Evolutionary conservation across 2,797 vertebrate genomes (phyloP), one percentile per base, ranked within the genome.

Genomic region (Fistularia commersonii): DNA sequence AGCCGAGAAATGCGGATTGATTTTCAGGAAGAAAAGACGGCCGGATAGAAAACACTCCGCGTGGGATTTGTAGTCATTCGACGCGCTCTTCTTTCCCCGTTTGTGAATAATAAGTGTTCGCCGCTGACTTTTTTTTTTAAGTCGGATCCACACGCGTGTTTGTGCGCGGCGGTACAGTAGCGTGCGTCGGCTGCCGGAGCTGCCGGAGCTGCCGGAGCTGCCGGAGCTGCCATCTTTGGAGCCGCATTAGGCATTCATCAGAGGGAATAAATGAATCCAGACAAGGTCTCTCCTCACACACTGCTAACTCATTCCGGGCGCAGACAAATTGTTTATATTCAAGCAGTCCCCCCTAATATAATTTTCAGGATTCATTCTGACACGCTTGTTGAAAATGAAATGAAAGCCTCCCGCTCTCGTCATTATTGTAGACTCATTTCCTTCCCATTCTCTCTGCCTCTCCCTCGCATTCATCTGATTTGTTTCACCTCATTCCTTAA

Each of bases 351-450:
- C 66, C 73, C n/a, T n/a, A 77, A 81, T 66, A 64, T 72, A 57
- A 58, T 81, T 84, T 74, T 66, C 65, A 66, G 82, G 79, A 85
- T 74, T 75, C 61, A 64, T 65, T 72, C 72, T 69, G 79, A 89
- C 83, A 77, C 9, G 38, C 58, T 47, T 64, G 73, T 68, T 84
- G 56, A 62, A 77, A 85, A 80, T 74, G 64, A 88, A 86, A 87
- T 80, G 72, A 84, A 81, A 71, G 57, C 67, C 75, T 62, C 43
- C 76, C 47, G 33, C 63, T 82, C 80, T 83, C 79, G 81, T 82
- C 70, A 83, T 86, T 81, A 87, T 86, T 85, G 73, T 79, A 74
- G 86, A 87, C 81, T 64, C 49, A 62, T 43, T 35, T n/a, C 44
- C 51, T 11, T 34, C 9, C 8, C 14, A 42, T 56, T 50, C 53